phyloP scores from a whole-genome alignment of 2,113 vertebrate genomes.

The Anhinga anhinga region DNA sequence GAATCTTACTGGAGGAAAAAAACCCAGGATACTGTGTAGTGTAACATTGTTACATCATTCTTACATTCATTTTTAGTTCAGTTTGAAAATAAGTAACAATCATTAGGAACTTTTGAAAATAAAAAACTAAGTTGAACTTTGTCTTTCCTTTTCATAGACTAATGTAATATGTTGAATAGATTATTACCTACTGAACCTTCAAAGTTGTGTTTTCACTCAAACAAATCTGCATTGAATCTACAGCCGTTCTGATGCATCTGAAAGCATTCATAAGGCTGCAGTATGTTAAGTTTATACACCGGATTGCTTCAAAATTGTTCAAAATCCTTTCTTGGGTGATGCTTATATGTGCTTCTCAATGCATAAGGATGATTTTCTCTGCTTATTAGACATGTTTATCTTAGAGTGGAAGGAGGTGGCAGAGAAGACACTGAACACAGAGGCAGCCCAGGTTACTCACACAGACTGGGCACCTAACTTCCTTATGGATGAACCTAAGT shows the following conservation, averaged over 20 bases:
- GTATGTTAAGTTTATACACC: background rate
- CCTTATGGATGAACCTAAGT: background rate
- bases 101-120: background rate
- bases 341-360: background rate
- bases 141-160: background rate
- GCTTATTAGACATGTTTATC: background rate
- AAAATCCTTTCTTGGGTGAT: background rate
- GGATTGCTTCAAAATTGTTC: slow-evolving; percentile 44
- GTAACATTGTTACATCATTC: background rate
- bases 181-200: background rate
- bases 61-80: background rate
- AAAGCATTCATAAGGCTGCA: background rate
- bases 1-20: background rate
- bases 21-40: background rate
- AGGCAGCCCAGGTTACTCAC: background rate
- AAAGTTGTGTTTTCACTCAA: slow-evolving; percentile 18
- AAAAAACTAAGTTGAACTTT: background rate
- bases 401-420: background rate
- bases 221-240: background rate
- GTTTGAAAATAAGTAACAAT: background rate
- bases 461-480: background rate
- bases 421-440: background rate
- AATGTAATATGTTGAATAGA: background rate
- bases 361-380: background rate
- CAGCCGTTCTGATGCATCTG: background rate